phyloP scores from a whole-genome alignment of 2,113 vertebrate genomes.

The Coturnix japonica region DNA sequence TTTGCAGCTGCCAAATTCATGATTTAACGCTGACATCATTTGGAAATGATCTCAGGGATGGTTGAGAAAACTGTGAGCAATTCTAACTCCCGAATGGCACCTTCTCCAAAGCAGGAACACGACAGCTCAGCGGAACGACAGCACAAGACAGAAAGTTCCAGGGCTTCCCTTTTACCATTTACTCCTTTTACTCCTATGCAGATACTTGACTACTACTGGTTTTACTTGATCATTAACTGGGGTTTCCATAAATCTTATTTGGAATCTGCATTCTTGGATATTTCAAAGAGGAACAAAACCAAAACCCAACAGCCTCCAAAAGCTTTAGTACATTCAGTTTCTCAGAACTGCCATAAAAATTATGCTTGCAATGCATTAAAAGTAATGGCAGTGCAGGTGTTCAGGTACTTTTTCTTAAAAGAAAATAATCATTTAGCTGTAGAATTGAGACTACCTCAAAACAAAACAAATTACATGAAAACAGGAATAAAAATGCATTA shows the following conservation, averaged over 20 bases:
- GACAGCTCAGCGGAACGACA: background rate
- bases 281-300: background rate
- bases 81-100: background rate
- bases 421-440: background rate
- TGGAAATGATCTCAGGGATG: background rate
- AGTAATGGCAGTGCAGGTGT: background rate
- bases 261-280: background rate
- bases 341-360: background rate
- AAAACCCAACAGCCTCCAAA: background rate
- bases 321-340: background rate
- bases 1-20: background rate
- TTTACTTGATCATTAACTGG: background rate
- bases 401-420: background rate
- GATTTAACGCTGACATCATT: background rate
- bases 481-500: background rate
- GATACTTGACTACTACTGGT: background rate
- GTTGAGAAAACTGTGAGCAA: background rate
- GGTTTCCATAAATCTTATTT: background rate
- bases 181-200: rapidly evolving
- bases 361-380: background rate
- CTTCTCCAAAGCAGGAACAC: background rate
- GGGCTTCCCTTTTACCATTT: background rate
- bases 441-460: background rate
- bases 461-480: background rate
- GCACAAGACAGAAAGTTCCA: background rate